These are phyloP conservation scores for Montipora cactus DNA, from an alignment of 64 coral and sea anemone genomes.

Conservation along the genomic window DNA sequence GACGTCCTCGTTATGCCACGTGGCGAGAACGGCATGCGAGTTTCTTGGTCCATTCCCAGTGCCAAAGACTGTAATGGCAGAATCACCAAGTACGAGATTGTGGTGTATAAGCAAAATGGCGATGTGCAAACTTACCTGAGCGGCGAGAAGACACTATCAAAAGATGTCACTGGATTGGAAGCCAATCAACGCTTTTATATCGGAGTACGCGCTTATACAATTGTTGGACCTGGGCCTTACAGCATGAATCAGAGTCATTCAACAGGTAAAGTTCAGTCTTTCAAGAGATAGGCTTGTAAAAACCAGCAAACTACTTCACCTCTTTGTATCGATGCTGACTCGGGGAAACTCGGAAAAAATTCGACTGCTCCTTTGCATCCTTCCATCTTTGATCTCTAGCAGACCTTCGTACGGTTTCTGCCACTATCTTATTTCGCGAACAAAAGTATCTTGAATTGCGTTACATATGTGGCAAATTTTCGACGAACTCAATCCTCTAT, in stretches of 20 bases:
- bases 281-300: not conserved
- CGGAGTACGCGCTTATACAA: conserved; percentile 55
- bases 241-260: conserved; percentile 31
- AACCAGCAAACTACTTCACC: not conserved
- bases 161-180: conserved; percentile 50
- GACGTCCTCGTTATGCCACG: conserved; percentile 67
- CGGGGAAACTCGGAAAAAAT: too few species aligned
- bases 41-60: conserved; percentile 69
- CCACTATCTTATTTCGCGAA: too few species aligned
- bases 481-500: too few species aligned
- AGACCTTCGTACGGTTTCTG: too few species aligned
- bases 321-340: too few species aligned
- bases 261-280: not conserved
- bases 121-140: not conserved
- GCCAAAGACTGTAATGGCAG: conserved; percentile 49
- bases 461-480: too few species aligned
- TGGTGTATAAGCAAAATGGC: conserved; percentile 23
- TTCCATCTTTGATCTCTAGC: too few species aligned
- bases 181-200: conserved; percentile 29
- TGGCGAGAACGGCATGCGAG: conserved; percentile 31
- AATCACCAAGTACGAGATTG: conserved; percentile 58
- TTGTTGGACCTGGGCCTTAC: conserved; percentile 55
- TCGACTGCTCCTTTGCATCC: too few species aligned
- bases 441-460: too few species aligned
- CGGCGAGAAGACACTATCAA: conserved; percentile 36